phyloP scores from a whole-genome alignment of 1,140 invertebrate genomes.

The Scaptodrosophila lebanonensis region DNA sequence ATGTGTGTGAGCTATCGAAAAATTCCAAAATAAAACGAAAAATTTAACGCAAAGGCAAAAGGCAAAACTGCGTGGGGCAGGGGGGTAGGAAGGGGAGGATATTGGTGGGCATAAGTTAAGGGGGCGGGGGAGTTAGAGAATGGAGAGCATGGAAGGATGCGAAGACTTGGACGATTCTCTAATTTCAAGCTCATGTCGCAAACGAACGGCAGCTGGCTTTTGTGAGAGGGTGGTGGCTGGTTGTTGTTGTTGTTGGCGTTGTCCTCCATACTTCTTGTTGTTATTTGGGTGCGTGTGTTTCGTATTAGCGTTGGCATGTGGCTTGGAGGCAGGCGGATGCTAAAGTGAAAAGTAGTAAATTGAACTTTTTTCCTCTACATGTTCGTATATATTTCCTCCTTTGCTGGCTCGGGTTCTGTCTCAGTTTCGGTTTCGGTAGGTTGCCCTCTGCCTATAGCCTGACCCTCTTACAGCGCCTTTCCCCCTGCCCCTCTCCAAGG shows the following conservation, averaged over 20 bases:
- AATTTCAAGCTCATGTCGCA: slow-evolving; percentile 47
- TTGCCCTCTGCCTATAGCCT: too few relatives aligned
- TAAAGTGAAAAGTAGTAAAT: slow-evolving; percentile 76
- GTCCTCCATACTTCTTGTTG: slow-evolving; percentile 5
- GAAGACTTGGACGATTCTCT: slow-evolving; percentile 38
- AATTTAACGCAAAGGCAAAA: slow-evolving; percentile 69
- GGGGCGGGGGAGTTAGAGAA: slow-evolving; percentile 12
- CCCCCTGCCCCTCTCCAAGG: too few relatives aligned
- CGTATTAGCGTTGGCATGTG: slow-evolving; percentile 30
- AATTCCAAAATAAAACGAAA: slow-evolving; percentile 75
- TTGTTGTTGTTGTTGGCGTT: neutral
- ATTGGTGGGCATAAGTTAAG: neutral
- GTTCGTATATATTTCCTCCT: slow-evolving; percentile 25
- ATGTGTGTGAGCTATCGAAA: slow-evolving; percentile 57
- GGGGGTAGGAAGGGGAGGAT: slow-evolving; percentile 11
- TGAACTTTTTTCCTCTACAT: slow-evolving; percentile 67
- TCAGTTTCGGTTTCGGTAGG: neutral
- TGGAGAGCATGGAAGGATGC: slow-evolving; percentile 15
- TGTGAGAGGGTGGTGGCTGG: slow-evolving; percentile 34
- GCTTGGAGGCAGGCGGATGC: slow-evolving; percentile 47
- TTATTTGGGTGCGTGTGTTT: slow-evolving; percentile 32
- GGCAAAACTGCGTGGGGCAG: slow-evolving; percentile 46
- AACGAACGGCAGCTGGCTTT: slow-evolving; percentile 30
- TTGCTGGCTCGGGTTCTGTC: slow-evolving; percentile 8
- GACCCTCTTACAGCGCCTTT: too few relatives aligned